Evolutionary conservation across 2,113 vertebrate genomes (phyloP).

Genomic region (Raja brachyura): DNA sequence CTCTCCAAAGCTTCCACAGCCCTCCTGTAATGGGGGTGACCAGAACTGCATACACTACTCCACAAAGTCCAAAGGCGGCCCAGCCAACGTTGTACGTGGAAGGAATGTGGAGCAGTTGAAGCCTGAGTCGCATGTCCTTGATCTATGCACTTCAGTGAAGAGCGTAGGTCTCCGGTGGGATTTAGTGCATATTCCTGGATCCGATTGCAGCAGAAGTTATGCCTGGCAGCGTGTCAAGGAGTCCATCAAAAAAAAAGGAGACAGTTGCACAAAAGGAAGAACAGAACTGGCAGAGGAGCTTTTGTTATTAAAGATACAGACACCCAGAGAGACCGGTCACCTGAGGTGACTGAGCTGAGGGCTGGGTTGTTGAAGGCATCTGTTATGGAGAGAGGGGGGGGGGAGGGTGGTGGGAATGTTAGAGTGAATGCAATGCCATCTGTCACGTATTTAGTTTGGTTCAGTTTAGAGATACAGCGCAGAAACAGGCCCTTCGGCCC

Average conservation of each 20-base stretch:
- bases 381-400: not conserved
- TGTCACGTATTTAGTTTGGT: not conserved
- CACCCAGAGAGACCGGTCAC: not conserved
- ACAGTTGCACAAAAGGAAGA: not conserved
- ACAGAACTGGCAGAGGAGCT: not conserved
- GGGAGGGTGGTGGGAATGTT: too few species aligned
- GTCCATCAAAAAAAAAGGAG: constrained; percentile 30
- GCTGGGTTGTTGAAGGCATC: not conserved
- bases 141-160: not conserved
- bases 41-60: not conserved
- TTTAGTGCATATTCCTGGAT: constrained; percentile 30
- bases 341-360: not conserved
- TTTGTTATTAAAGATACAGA: constrained; percentile 21
- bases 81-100: not conserved
- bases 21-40: not conserved
- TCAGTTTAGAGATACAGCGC: too few species aligned
- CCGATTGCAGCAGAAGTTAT: constrained; percentile 10
- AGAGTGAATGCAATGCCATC: not conserved
- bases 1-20: too few species aligned
- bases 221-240: constrained; percentile 7
- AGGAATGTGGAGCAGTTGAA: not conserved
- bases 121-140: not conserved
- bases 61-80: too few species aligned
- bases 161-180: not conserved
- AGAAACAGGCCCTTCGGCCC: too few species aligned